Conservation (phyloP, 2,797 vertebrate species). For the Poecilia gillii region DNA sequence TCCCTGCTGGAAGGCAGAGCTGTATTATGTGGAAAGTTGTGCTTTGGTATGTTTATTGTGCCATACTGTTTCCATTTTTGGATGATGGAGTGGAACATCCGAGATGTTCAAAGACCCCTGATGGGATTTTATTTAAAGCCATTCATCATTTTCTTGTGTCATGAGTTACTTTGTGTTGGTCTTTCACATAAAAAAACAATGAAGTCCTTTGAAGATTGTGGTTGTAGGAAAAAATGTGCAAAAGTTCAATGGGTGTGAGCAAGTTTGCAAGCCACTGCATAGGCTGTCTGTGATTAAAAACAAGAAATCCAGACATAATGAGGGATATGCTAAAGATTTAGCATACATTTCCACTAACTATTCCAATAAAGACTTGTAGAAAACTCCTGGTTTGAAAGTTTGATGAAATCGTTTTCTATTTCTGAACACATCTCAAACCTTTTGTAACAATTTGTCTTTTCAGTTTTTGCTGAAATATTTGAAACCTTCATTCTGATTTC, state of each 20-base stretch:
- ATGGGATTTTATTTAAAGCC: background rate
- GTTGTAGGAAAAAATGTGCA: background rate
- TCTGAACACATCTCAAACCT: conserved; percentile 31
- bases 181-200: background rate
- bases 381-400: conserved; percentile 33
- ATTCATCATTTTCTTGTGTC: background rate
- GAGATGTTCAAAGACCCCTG: background rate
- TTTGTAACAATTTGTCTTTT: conserved; percentile 33
- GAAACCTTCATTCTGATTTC: conserved; percentile 11
- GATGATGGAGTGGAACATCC: background rate
- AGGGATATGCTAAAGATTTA: conserved; percentile 49
- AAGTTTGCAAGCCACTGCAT: background rate
- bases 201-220: background rate
- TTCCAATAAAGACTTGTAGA: conserved; percentile 19
- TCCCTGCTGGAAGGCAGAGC: background rate
- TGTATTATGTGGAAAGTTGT: background rate
- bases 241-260: background rate
- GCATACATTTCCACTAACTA: conserved; percentile 31
- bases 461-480: conserved; percentile 26
- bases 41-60: background rate
- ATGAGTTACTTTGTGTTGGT: background rate
- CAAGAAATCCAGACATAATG: conserved; percentile 39
- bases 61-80: background rate
- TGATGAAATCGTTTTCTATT: conserved; percentile 50
- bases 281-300: conserved; percentile 13